Conservation (phyloP, 2,888 invertebrate genomes). For the Drosophila picticornis region DNA sequence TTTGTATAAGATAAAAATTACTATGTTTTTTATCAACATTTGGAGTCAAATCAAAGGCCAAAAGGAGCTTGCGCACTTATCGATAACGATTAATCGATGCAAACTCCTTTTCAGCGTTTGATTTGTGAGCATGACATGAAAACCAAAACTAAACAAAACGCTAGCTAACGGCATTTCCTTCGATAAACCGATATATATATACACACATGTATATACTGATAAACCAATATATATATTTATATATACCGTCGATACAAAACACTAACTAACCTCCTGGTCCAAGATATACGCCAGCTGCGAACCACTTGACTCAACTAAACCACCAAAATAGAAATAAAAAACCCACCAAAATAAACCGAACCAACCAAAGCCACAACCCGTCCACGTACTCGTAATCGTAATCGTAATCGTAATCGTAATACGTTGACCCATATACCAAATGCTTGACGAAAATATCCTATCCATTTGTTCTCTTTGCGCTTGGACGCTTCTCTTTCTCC, state of each 20-base stretch:
- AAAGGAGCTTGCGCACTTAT: conserved; percentile 48
- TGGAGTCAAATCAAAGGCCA: conserved; percentile 60
- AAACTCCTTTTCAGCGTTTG: conserved; percentile 65
- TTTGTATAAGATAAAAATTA: conserved; percentile 83
- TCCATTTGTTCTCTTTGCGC: conserved; percentile 72
- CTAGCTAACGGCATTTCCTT: conserved; percentile 39
- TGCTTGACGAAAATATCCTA: conserved; percentile 65
- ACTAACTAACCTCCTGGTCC: conserved; percentile 66
- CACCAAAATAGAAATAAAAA: conserved; percentile 34
- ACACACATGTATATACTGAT: conserved; percentile 11
- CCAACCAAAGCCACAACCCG: conserved; percentile 63
- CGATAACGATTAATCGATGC: conserved; percentile 3
- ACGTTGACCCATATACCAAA: conserved; percentile 60
- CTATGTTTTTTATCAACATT: conserved; percentile 84
- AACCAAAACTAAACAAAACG: conserved; percentile 20
- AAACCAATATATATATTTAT: conserved; percentile 23
- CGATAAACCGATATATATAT: conserved; percentile 29
- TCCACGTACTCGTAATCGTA: conserved; percentile 54
- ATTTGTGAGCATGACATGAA: conserved; percentile 59
- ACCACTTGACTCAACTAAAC: conserved; percentile 42
- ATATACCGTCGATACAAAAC: conserved; percentile 47
- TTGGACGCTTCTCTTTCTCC: conserved; percentile 66
- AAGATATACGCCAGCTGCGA: conserved; percentile 58
- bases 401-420: conserved; percentile 54
- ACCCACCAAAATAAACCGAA: conserved; percentile 29